Base-by-base conservation (phyloP, 2,797 vertebrate genomes). In the Malurus leucopterus region DNA sequence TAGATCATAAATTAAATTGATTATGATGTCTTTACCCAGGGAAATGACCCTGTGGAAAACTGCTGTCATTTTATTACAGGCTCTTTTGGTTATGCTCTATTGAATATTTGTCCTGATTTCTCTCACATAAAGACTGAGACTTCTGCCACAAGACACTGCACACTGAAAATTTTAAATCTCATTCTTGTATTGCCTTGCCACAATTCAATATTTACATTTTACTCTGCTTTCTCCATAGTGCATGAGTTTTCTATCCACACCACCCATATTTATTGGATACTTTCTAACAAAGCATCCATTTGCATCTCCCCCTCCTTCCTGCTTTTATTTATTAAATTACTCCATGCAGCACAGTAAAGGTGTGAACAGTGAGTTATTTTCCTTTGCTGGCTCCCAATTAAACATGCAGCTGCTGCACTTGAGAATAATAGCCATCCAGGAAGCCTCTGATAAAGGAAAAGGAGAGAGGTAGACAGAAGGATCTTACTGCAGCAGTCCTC, bases 291-390 rank as follows among this genome's bases (percentile, higher is more conserved):
- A 93, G 29, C 20, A 41, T 23, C 29, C 29, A 85, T 92, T 94
- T 67, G 49, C 70, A 46, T 70, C 46, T 92, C 76, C 86, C 41
- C 76, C 43, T 90, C 55, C 34, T 93, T 95, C 54, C 57, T 73
- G 26, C 13, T 20, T 21, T 86, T 84, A 61, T 77, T 90, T 94
- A 79, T 91, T 75, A 88, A 85, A 89, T 94, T 87, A 91, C 93
- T 61, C 62, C 57, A 32, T 69, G 47, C 24, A 79, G 36, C 30
- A 15, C 1, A 2, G 77, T 62, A 53, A 67, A 93, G 71, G 74
- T 91, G 53, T 2, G 26, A 82, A 59, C 51, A 86, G 34, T 30
- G 62, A 68, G 34, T 68, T 46, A 9, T 65, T 79, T 91, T 94
- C 23, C 74, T 63, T 82, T 92, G 70, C 58, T 62, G 18, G 8